Evolutionary conservation across 1,140 invertebrate genomes (phyloP).

Genomic region (Parapsyche elsis): DNA sequence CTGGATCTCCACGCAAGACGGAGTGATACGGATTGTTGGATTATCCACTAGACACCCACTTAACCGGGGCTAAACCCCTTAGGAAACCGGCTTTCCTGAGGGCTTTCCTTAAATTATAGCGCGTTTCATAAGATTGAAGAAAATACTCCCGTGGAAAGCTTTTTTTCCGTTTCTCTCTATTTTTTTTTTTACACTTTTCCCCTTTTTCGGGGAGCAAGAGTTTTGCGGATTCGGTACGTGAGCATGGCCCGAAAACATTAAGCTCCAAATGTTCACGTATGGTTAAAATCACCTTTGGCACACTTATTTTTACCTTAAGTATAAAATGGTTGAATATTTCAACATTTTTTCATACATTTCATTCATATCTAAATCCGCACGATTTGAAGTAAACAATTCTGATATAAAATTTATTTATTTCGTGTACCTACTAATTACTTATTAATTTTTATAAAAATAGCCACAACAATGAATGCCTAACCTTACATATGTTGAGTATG

Average conservation of each 20-base stretch:
- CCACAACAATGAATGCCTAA: too few relatives aligned
- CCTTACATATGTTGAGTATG: too few relatives aligned
- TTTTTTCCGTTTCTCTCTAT: neutral
- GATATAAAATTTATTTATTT: too few relatives aligned
- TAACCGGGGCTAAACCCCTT: conserved; percentile 54
- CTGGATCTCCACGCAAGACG: conserved; percentile 42
- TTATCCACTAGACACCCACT: conserved; percentile 56
- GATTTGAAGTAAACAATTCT: too few relatives aligned
- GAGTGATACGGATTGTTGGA: conserved; percentile 52
- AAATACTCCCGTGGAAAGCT: conserved; percentile 44
- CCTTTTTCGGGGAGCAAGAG: neutral
- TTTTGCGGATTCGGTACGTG: conserved; percentile 14
- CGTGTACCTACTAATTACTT: too few relatives aligned
- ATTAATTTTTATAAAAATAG: too few relatives aligned
- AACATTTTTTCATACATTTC: neutral
- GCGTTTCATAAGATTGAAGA: conserved; percentile 53
- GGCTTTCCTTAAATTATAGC: conserved; percentile 55
- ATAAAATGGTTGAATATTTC: neutral
- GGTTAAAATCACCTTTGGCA: conserved; percentile 13
- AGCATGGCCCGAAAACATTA: conserved; percentile 13
- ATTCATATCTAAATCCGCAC: too few relatives aligned
- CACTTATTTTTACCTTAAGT: conserved; percentile 1
- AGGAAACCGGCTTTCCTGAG: conserved; percentile 50
- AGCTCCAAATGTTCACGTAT: neutral
- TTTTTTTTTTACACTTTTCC: neutral